phyloP scores from a whole-genome alignment of 1,140 invertebrate genomes.

The Drosophila sp. region DNA sequence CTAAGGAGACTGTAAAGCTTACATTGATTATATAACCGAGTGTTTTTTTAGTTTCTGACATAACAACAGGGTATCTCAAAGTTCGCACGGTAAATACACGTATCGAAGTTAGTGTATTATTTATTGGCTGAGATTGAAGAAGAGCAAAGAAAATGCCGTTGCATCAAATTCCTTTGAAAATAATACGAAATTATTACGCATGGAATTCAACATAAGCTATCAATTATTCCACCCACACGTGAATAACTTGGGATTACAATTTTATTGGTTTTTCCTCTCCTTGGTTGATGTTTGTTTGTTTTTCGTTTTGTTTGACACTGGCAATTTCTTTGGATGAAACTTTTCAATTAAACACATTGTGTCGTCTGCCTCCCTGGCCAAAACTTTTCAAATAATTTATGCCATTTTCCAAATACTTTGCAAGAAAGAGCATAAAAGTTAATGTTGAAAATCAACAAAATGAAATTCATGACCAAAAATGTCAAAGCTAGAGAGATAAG shows the following conservation, averaged over 20 bases:
- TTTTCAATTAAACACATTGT: conserved; percentile 70
- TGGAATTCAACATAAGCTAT: conserved; percentile 29
- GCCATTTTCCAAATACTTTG: conserved; percentile 61
- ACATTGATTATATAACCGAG: too few relatives aligned
- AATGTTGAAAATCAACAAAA: conserved; percentile 39
- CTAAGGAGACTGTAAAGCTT: too few relatives aligned
- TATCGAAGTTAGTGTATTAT: conserved; percentile 39
- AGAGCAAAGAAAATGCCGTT: neutral
- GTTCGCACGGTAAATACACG: neutral
- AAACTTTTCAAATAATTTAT: conserved; percentile 77
- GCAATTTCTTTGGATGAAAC: conserved; percentile 26
- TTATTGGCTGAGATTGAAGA: conserved; percentile 27
- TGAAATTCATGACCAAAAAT: conserved; percentile 65
- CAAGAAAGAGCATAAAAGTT: conserved; percentile 45
- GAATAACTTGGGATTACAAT: conserved; percentile 32
- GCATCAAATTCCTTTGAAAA: conserved; percentile 3
- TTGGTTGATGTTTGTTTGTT: conserved; percentile 7
- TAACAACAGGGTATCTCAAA: neutral
- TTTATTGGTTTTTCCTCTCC: conserved; percentile 14
- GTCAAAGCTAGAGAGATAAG: conserved; percentile 21
- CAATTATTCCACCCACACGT: conserved; percentile 37
- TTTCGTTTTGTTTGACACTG: neutral
- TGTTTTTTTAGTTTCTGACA: conserved; percentile 18
- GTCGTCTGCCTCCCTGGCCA: conserved; percentile 22
- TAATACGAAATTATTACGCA: conserved; percentile 3